These are phyloP conservation scores for Momotus momota DNA, from an alignment of 2,797 vertebrate species.

Conservation along the genomic window DNA sequence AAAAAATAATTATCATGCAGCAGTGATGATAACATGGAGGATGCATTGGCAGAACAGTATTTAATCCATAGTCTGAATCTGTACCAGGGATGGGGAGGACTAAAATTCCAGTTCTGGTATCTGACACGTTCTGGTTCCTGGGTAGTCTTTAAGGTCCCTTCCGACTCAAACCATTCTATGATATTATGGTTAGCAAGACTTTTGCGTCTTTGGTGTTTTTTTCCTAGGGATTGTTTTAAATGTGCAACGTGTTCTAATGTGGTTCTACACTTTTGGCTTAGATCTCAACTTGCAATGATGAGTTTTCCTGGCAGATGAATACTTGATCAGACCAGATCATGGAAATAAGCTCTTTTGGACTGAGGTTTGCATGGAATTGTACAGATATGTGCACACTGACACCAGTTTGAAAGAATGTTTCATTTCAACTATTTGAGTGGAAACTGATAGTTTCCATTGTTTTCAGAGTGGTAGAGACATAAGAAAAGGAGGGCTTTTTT, in stretches of 20 bases:
- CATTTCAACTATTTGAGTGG: constrained; percentile 42
- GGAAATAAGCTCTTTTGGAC: constrained; percentile 61
- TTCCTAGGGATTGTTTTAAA: neutral
- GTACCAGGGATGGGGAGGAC: neutral
- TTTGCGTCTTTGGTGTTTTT: neutral
- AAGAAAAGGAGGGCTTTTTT: neutral
- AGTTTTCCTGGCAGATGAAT: constrained; percentile 66
- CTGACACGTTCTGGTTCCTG: neutral
- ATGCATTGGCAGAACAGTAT: neutral
- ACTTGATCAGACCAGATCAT: constrained; percentile 45
- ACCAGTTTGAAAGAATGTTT: constrained; percentile 53
- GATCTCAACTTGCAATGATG: constrained; percentile 30
- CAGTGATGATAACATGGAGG: neutral
- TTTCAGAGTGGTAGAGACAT: constrained; percentile 40
- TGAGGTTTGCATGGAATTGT: constrained; percentile 43
- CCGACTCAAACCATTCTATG: too few species aligned
- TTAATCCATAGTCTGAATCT: neutral
- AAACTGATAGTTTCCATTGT: constrained; percentile 44
- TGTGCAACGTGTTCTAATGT: neutral
- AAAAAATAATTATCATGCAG: neutral
- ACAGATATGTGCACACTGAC: constrained; percentile 25
- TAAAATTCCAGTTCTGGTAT: neutral
- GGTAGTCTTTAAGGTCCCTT: too few species aligned
- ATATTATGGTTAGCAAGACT: neutral
- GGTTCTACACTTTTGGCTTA: constrained; percentile 42